Conservation (phyloP, 2,888 invertebrate genomes). For the Pristionchus japonicus region DNA sequence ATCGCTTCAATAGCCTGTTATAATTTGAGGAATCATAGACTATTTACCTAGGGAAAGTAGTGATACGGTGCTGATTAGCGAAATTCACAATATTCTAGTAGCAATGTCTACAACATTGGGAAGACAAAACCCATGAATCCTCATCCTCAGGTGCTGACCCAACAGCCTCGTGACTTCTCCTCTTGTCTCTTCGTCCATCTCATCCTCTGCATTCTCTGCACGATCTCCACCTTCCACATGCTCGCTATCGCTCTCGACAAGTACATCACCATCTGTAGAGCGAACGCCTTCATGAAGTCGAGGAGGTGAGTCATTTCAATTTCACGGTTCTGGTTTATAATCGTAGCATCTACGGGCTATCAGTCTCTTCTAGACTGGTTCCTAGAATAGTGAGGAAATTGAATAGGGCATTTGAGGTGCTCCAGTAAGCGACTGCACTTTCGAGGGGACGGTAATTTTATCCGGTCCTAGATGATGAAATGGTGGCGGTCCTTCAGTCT, state of each 20-base stretch:
- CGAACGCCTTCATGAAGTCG: slow-evolving; percentile 60
- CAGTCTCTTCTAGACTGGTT: background rate
- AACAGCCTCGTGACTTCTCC: slow-evolving; percentile 62
- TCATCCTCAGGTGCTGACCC: slow-evolving; percentile 55
- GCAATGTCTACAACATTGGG: no score
- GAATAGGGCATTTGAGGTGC: background rate
- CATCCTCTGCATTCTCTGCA: slow-evolving; percentile 72
- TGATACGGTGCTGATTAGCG: no score
- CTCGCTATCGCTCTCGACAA: slow-evolving; percentile 74
- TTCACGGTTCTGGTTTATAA: background rate
- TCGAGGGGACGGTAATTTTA: background rate
- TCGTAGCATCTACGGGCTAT: background rate
- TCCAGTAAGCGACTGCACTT: background rate
- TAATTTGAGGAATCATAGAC: background rate
- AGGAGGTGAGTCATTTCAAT: slow-evolving; percentile 48
- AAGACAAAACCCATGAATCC: no score
- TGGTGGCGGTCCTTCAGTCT: background rate
- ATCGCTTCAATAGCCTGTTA: background rate
- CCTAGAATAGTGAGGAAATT: background rate
- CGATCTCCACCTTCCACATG: slow-evolving; percentile 74
- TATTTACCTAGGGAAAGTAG: background rate
- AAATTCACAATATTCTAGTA: no score
- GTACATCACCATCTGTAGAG: slow-evolving; percentile 72
- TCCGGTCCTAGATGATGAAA: background rate
- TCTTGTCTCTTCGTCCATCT: slow-evolving; percentile 72